These are phyloP conservation scores for Ancistrus triradiatus DNA, from an alignment of 2,113 vertebrate species.

Conservation along the genomic window DNA sequence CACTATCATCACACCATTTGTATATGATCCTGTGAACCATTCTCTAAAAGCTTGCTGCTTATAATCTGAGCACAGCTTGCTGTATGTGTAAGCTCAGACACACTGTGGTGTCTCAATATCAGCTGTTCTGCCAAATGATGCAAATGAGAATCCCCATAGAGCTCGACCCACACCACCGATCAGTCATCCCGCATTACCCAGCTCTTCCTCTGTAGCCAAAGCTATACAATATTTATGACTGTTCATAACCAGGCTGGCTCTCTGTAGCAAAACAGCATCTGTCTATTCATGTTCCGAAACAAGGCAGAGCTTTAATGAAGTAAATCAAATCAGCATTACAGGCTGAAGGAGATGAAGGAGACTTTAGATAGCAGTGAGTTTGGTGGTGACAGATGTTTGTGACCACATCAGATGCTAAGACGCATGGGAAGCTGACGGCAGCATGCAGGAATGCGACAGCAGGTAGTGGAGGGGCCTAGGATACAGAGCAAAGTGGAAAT, in stretches of 20 bases:
- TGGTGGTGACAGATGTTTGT: slow-evolving; percentile 13
- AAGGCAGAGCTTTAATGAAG: no score
- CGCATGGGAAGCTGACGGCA: slow-evolving; percentile 49
- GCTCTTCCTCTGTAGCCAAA: not conserved
- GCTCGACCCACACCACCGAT: slow-evolving; percentile 9
- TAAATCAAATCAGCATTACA: no score
- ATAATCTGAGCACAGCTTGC: not conserved
- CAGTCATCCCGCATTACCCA: slow-evolving; percentile 26
- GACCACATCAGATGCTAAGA: slow-evolving; percentile 21
- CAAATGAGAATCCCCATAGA: slow-evolving; percentile 47
- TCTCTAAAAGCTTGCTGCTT: no score
- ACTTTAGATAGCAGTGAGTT: not conserved
- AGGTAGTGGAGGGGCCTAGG: slow-evolving; percentile 66
- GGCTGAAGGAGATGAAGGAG: not conserved
- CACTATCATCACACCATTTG: no score
- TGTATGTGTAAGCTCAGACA: not conserved
- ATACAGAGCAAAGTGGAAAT: slow-evolving; percentile 46
- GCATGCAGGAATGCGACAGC: slow-evolving; percentile 59
- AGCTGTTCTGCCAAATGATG: slow-evolving; percentile 40
- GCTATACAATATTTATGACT: not conserved
- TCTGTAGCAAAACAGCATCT: not conserved
- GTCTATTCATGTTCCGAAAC: no score
- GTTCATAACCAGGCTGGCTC: slow-evolving; percentile 6
- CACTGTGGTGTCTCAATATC: slow-evolving; percentile 34
- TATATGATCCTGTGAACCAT: not conserved